A percentile compares a stretch with the other conserved stretches of the same genome.
Evolutionary conservation across 2,888 invertebrate species (phyloP).

Genomic region (Drosophila neutralis): DNA sequence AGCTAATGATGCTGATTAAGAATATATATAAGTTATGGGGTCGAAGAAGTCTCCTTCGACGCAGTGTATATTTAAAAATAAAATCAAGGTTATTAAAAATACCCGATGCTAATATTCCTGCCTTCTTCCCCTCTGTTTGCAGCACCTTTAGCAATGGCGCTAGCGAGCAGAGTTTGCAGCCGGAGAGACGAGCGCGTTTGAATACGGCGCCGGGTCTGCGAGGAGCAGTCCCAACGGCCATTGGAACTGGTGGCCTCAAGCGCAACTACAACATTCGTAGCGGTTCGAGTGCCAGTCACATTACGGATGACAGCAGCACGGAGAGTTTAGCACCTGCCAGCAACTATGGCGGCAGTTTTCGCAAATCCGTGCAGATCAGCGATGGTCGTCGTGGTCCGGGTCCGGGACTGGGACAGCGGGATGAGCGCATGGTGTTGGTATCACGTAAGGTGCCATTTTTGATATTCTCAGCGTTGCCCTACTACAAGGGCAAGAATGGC

Average conservation of each 20-base stretch:
- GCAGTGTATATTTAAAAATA: background rate
- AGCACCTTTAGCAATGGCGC: conserved; percentile 85
- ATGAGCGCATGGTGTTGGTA: conserved; percentile 93
- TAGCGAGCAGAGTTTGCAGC: conserved; percentile 74
- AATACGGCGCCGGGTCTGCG: conserved; percentile 84
- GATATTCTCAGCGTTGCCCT: conserved; percentile 94
- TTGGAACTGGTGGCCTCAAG: conserved; percentile 67
- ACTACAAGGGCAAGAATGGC: conserved; percentile 88
- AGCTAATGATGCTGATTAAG: background rate
- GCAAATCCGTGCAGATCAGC: conserved; percentile 83
- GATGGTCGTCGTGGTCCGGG: conserved; percentile 86
- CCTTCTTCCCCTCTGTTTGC: conserved; percentile 24
- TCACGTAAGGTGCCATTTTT: conserved; percentile 92
- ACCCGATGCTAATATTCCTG: conserved; percentile 29
- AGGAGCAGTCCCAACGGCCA: conserved; percentile 46
- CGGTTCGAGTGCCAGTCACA: conserved; percentile 81
- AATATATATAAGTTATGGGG: background rate
- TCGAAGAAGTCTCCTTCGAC: background rate
- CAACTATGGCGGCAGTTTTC: conserved; percentile 70
- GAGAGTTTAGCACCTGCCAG: conserved; percentile 90
- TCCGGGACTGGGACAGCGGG: conserved; percentile 87
- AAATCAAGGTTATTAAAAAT: background rate
- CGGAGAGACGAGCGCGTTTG: conserved; percentile 82
- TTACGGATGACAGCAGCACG: conserved; percentile 88
- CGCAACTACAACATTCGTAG: conserved; percentile 79